Evolutionary conservation across 2,113 vertebrate species (phyloP), one percentile per base, ranked within the genome.

Genomic region (Tautogolabrus adspersus): DNA sequence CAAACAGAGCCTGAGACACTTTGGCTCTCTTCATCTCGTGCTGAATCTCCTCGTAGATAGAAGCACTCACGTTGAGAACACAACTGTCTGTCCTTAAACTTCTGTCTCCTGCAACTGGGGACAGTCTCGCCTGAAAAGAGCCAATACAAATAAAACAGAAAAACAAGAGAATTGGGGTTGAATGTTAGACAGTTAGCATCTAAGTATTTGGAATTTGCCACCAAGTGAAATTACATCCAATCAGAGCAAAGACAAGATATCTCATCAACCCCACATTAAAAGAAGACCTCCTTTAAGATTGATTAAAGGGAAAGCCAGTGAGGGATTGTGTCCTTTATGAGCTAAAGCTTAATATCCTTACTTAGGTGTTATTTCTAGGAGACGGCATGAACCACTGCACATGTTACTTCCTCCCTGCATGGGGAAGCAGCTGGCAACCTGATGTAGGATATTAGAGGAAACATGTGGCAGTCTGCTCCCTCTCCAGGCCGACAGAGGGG

Each of bases 1-100:
- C 93, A 55, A 93, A 93, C 77, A 93, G 65, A 40, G 92, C 88
- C 78, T 92, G 93, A 21, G 92, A 93, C 64, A 94, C 93, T 68
- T 92, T 90, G 71, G 90, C 92, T 65, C 92, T 82, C 82, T 93
- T 95, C 92, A 93, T 93, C 87, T 93, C 93, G 8, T 93, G 90
- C 80, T 93, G 91, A 49, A 93, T 93, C 70, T 93, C 92, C 63
- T 92, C 92, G 5, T 94, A 93, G 88, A 94, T 94, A 4, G 90
- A 86, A 23, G 87, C 61, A 22, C 77, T 91, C 86, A 93, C 83
- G 38, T 86, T 76, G 13, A 93, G 91, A 44, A 89, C 77, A 54
- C 88, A 93, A 22, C 88, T 89, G 75, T 94, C 91, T 12, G 84
- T 78, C 89, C 89, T 90, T 85, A 91, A 59, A 55, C 83, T 84